phyloP scores from a whole-genome alignment of 2,113 vertebrate species.

The Oncorhynchus clarkii region DNA sequence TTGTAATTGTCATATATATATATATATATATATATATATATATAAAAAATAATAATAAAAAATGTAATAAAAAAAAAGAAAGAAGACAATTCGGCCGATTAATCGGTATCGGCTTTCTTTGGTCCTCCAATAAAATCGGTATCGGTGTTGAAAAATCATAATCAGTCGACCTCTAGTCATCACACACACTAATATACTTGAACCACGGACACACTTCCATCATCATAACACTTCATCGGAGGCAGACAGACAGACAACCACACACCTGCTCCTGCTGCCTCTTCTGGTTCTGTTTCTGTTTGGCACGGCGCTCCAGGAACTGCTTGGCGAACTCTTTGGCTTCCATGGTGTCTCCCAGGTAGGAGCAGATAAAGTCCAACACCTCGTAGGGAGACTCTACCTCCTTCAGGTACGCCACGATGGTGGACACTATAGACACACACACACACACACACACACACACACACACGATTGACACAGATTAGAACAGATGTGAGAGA shows the following conservation, averaged over 20 bases:
- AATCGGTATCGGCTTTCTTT: too few relatives aligned
- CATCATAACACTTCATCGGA: background rate
- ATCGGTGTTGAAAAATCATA: too few relatives aligned
- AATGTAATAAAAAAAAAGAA: too few relatives aligned
- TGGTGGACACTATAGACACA: slow-evolving; percentile 76
- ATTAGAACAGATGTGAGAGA: background rate
- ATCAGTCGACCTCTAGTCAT: too few relatives aligned
- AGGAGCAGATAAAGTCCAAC: slow-evolving; percentile 89
- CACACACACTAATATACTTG: background rate
- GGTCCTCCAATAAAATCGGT: too few relatives aligned
- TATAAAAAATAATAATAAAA: too few relatives aligned
- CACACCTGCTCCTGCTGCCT: slow-evolving; percentile 79
- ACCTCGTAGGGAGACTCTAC: slow-evolving; percentile 90
- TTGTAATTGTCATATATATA: too few relatives aligned
- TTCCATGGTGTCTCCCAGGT: slow-evolving; percentile 91
- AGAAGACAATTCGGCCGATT: too few relatives aligned
- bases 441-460: slow-evolving; percentile 6
- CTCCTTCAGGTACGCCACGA: slow-evolving; percentile 89
- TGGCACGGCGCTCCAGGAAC: slow-evolving; percentile 92
- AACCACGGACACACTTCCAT: background rate
- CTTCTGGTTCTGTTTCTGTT: slow-evolving; percentile 93
- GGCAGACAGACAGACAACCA: background rate
- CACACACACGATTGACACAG: background rate
- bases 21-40: too few relatives aligned
- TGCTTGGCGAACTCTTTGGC: slow-evolving; percentile 97